A percentile compares a stretch with the other conserved stretches of the same genome.
Evolutionary conservation across 2,113 vertebrate species (phyloP).

Genomic region (Raja brachyura): DNA sequence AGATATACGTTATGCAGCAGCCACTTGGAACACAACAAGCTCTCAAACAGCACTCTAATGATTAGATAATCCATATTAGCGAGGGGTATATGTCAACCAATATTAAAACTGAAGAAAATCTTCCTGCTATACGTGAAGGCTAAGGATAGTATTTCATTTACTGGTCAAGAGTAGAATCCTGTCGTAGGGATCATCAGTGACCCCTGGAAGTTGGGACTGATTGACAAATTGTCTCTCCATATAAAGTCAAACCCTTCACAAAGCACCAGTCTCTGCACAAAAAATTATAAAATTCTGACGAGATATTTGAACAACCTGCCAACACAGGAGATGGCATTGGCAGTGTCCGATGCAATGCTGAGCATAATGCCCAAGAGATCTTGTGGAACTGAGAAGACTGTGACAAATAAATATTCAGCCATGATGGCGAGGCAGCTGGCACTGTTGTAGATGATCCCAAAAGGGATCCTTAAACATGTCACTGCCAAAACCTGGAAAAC

Average conservation of each 20-base stretch:
- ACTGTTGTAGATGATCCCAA: neutral
- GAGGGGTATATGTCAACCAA: neutral
- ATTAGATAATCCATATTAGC: neutral
- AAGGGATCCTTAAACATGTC: neutral
- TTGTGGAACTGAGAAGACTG: neutral
- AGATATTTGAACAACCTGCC: neutral
- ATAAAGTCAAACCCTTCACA: neutral
- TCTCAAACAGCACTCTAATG: neutral
- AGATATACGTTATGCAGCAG: neutral
- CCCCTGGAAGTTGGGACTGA: neutral
- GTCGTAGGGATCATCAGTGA: neutral
- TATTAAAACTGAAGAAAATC: neutral
- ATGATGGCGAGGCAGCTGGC: neutral
- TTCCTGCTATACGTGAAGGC: neutral
- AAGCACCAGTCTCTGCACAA: neutral
- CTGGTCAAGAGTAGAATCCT: neutral
- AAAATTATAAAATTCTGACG: constrained; percentile 6
- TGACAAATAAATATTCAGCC: neutral
- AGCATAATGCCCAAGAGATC: neutral
- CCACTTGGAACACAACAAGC: neutral
- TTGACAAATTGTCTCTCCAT: neutral
- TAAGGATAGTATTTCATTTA: neutral
- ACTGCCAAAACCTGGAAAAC: neutral
- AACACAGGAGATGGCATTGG: neutral
- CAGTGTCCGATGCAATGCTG: neutral